Evolutionary conservation across 2,888 invertebrate species (phyloP).

Genomic region (Sesia apiformis): DNA sequence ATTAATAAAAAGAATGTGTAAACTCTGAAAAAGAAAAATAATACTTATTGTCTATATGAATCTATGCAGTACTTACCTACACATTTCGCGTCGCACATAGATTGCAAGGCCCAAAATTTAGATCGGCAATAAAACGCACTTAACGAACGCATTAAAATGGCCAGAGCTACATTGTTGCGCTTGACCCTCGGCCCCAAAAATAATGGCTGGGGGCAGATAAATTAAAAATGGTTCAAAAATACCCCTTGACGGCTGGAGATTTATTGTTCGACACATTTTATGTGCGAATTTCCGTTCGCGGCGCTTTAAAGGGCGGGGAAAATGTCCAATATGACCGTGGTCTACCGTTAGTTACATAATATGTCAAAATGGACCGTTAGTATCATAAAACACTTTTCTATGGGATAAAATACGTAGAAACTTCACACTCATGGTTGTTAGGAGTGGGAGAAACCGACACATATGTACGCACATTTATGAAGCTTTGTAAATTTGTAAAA

Average conservation of each 20-base stretch:
- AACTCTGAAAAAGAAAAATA: too few species aligned
- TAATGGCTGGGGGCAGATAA: constrained; percentile 69
- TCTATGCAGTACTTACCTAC: too few species aligned
- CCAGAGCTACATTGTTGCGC: constrained; percentile 36
- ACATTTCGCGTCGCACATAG: not conserved
- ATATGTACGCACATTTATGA: too few species aligned
- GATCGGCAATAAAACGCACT: constrained; percentile 59
- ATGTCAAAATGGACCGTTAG: too few species aligned
- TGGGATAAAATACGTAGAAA: too few species aligned
- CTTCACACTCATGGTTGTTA: too few species aligned
- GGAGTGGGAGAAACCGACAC: too few species aligned
- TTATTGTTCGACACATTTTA: constrained; percentile 30
- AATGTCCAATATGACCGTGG: not conserved
- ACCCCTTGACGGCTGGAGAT: constrained; percentile 55
- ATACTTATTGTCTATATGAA: too few species aligned
- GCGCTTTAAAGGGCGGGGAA: constrained; percentile 27
- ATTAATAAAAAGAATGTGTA: too few species aligned
- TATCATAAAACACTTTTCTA: too few species aligned
- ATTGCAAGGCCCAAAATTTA: constrained; percentile 30
- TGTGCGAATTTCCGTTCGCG: constrained; percentile 13
- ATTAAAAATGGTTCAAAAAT: constrained; percentile 72
- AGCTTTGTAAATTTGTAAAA: too few species aligned
- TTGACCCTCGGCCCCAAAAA: constrained; percentile 66
- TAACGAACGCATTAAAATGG: constrained; percentile 37
- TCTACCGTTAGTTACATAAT: too few species aligned